A percentile compares a stretch with the other conserved stretches of the same genome.
These are phyloP conservation scores for Neelides sp. DNA, from an alignment of 1,140 invertebrate genomes.

Conservation along the genomic window DNA sequence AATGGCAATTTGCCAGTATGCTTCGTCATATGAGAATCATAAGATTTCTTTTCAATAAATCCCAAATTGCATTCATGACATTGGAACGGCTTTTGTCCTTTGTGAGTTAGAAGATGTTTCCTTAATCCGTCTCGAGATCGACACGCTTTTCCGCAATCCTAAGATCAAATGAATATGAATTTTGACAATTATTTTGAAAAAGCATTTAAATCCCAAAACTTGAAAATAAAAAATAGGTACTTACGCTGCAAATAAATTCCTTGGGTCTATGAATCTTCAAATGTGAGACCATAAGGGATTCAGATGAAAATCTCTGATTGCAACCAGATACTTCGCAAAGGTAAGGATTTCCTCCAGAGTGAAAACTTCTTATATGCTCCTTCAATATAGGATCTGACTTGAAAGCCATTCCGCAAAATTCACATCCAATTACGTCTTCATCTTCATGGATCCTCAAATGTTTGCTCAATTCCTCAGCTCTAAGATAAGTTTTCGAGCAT, in stretches of 20 bases:
- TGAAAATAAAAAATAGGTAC: too few relatives aligned
- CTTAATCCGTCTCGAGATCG: slow-evolving; percentile 31
- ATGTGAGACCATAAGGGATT: slow-evolving; percentile 9
- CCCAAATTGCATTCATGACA: slow-evolving; percentile 51
- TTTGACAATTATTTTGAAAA: too few relatives aligned
- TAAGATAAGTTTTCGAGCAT: slow-evolving; percentile 17
- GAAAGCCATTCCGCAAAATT: slow-evolving; percentile 19
- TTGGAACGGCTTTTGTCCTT: slow-evolving; percentile 48
- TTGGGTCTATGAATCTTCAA: slow-evolving; percentile 19
- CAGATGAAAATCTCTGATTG: slow-evolving; percentile 6
- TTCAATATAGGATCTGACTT: not conserved
- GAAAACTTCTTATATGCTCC: slow-evolving; percentile 6
- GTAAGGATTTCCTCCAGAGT: slow-evolving; percentile 16
- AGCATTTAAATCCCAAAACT: too few relatives aligned
- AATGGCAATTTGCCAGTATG: slow-evolving; percentile 20
- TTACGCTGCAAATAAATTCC: slow-evolving; percentile 13
- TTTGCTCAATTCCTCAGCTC: slow-evolving; percentile 11
- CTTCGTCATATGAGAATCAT: slow-evolving; percentile 23
- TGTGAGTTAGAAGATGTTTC: slow-evolving; percentile 41
- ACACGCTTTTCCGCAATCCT: slow-evolving; percentile 20
- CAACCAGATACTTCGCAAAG: slow-evolving; percentile 22
- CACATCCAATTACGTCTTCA: slow-evolving; percentile 3
- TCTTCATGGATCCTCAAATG: slow-evolving; percentile 16
- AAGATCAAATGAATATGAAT: not conserved
- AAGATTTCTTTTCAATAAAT: slow-evolving; percentile 36